These are phyloP conservation scores for Phrynocephalus vlangalii DNA, from an alignment of 2,797 vertebrate species.

Conservation along the genomic window DNA sequence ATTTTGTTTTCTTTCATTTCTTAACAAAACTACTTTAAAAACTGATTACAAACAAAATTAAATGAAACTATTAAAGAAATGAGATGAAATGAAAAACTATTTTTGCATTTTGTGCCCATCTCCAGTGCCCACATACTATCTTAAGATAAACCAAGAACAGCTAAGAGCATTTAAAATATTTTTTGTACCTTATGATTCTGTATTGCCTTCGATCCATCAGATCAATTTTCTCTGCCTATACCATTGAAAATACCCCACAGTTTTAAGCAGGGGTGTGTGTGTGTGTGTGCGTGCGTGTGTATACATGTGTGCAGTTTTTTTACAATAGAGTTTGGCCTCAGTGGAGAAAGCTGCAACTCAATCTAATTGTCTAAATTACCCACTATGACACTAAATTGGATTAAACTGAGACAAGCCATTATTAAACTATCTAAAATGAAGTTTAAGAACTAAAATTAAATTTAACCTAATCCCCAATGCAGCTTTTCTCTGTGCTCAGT, in stretches of 20 bases:
- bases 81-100: too few species aligned
- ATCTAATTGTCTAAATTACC: constrained; percentile 5
- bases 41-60: too few species aligned
- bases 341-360: background rate
- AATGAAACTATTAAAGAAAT: too few species aligned
- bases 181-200: background rate
- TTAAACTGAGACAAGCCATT: constrained; percentile 16
- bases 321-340: background rate
- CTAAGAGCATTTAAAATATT: constrained; percentile 18
- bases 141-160: background rate
- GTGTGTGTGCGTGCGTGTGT: too few species aligned
- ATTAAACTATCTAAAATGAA: constrained; percentile 2
- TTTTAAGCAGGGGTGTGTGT: background rate
- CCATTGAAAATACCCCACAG: background rate
- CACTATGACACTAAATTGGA: background rate
- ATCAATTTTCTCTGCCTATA: background rate
- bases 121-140: background rate
- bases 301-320: too few species aligned
- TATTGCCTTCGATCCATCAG: background rate
- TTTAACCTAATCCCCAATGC: background rate
- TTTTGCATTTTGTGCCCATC: too few species aligned
- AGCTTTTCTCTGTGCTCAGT: background rate
- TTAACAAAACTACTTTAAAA: too few species aligned
- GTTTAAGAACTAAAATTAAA: background rate
- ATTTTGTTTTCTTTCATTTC: too few species aligned